phyloP scores from a whole-genome alignment of 2,888 invertebrate species.

The Microctonus brassicae region DNA sequence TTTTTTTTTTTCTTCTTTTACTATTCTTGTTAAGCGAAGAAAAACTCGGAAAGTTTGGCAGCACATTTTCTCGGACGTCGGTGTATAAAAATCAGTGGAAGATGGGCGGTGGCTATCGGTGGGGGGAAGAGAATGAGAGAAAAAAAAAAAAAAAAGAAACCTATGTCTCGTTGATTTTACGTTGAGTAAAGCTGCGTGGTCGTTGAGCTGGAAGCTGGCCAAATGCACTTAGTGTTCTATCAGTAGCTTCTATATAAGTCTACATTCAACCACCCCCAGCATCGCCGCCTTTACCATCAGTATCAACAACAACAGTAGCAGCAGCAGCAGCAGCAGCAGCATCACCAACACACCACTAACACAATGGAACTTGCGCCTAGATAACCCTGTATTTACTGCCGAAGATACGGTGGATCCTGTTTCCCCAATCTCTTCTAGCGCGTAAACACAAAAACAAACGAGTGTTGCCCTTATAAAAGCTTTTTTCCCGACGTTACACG shows the following conservation, averaged over 20 bases:
- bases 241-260: constrained; percentile 51
- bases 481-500: constrained; percentile 27
- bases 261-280: constrained; percentile 20
- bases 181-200: constrained; percentile 50
- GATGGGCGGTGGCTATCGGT: constrained; percentile 12
- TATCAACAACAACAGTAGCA: background rate
- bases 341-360: constrained; percentile 8
- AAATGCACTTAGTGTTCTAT: constrained; percentile 66
- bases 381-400: constrained; percentile 58
- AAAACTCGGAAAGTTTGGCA: constrained; percentile 14
- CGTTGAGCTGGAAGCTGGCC: constrained; percentile 60
- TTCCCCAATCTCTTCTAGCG: constrained; percentile 40
- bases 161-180: constrained; percentile 47
- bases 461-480: constrained; percentile 36
- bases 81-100: background rate
- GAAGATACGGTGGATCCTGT: constrained; percentile 52
- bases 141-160: too few relatives aligned
- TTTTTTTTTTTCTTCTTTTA: background rate
- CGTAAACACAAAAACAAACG: constrained; percentile 50
- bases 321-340: background rate
- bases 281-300: constrained; percentile 10
- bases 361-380: constrained; percentile 36
- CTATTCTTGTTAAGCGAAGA: background rate
- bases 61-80: constrained; percentile 11
- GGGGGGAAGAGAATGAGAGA: background rate